Base-by-base conservation (phyloP, 1,140 invertebrate genomes). In the Polypedilum pembai region DNA sequence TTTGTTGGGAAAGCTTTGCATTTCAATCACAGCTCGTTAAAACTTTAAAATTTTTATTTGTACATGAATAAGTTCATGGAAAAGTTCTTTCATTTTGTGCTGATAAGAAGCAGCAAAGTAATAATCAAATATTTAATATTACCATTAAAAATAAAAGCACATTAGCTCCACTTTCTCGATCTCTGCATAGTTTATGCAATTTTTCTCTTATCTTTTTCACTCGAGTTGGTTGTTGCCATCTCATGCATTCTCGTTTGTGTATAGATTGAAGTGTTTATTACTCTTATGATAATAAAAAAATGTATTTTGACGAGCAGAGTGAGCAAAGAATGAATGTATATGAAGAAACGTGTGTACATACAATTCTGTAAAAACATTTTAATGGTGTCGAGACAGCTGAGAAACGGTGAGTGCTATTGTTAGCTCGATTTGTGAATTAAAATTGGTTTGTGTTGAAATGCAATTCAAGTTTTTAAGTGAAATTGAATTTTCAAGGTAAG, bases 241-340 rank as follows among this genome's bases (percentile, higher is more conserved):
- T 33, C 7, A 56, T 56, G 12, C 45, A 56, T 56, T 4, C 45
- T 56, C n/a, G n/a, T 56, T 4, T 12, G n/a, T 56, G n/a, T 4
- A 15, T 56, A 56, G 45, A 56, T 56, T 56, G 45, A 56, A 56
- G 45, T 56, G 45, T 56, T 56, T 56, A 56, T 56, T 56, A 15
- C 45, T 12, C 45, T 56, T 56, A 56, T 56, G 45, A 56, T 56
- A 56, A 56, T 56, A 56, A 56, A 33, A 33, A 56, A 56, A 56
- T 56, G 45, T 56, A 56, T 56, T 56, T 56, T 15, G n/a, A 56
- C 24, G 24, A 33, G 24, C 24, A 33, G 24, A 33, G 24, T 5
- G 24, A 3, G 24, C 2, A 33, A 33, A 33, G 24, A 33, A n/a
- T n/a, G 24, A 33, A 33, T 33, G 24, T 33, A 33, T 33, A 5